Percentiles rank a stretch among this genome's conserved stretches.
Evolutionary conservation across 2,888 invertebrate genomes (phyloP).

Genomic region (Pachydiplax longipennis): DNA sequence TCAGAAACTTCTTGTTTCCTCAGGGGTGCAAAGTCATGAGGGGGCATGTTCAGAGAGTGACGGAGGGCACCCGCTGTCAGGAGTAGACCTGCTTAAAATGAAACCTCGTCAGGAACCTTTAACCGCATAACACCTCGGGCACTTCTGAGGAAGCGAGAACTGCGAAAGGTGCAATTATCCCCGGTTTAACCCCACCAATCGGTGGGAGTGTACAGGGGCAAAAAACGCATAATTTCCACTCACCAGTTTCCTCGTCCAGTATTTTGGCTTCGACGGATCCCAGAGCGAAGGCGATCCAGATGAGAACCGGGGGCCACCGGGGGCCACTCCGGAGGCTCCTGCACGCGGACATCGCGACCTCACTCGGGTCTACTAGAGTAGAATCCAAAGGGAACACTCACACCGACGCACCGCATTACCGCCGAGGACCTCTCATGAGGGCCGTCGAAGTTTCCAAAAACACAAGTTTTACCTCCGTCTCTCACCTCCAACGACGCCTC

Average conservation of each 20-base stretch:
- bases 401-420: not conserved
- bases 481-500: not conserved
- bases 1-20: no score
- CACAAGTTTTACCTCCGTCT: not conserved
- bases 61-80: no score
- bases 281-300: not conserved
- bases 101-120: no score
- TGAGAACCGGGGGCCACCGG: not conserved
- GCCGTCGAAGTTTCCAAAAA: not conserved
- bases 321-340: not conserved
- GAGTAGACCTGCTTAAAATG: no score
- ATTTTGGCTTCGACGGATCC: not conserved
- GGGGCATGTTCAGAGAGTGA: no score
- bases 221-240: not conserved
- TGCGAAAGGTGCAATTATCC: no score
- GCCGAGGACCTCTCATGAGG: not conserved
- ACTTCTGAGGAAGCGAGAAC: no score
- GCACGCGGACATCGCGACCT: not conserved
- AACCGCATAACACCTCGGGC: no score
- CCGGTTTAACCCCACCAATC: no score
- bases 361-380: not conserved
- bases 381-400: not conserved
- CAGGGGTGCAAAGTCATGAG: no score
- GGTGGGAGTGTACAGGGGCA: no score
- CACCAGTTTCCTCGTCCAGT: slow-evolving; percentile 34